These are phyloP conservation scores for Zaprionus bogoriensis DNA, from an alignment of 2,888 invertebrate species.

Conservation along the genomic window DNA sequence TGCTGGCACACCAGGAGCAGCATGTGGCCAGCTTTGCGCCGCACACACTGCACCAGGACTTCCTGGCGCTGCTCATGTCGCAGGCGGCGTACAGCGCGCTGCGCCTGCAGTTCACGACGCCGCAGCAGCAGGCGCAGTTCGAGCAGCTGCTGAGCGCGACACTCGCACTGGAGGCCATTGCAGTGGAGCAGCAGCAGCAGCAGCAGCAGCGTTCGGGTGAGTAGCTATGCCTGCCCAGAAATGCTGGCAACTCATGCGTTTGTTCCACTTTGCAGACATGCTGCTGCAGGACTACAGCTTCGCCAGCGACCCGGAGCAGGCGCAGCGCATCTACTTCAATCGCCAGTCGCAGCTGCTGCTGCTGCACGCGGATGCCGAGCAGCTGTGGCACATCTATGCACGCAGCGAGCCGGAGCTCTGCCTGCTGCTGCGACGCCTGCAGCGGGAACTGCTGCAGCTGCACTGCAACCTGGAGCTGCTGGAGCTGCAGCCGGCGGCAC, in stretches of 20 bases:
- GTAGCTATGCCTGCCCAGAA: not conserved
- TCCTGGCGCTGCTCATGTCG: slow-evolving; percentile 72
- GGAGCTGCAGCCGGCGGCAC: slow-evolving; percentile 17
- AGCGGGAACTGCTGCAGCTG: slow-evolving; percentile 58
- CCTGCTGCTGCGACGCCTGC: slow-evolving; percentile 62
- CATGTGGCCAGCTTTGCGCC: slow-evolving; percentile 59
- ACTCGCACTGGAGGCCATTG: slow-evolving; percentile 46
- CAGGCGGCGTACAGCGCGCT: slow-evolving; percentile 51
- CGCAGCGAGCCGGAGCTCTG: slow-evolving; percentile 46
- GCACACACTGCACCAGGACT: slow-evolving; percentile 73
- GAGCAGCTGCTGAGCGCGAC: slow-evolving; percentile 56
- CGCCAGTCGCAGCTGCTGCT: slow-evolving; percentile 49
- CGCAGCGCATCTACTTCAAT: slow-evolving; percentile 66
- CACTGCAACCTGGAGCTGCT: slow-evolving; percentile 62
- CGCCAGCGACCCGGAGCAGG: not conserved
- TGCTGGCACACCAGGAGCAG: slow-evolving; percentile 49
- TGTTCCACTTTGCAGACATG: not conserved
- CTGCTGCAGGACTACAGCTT: slow-evolving; percentile 10
- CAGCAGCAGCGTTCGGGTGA: not conserved
- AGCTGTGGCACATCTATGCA: slow-evolving; percentile 66
- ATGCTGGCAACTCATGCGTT: no score
- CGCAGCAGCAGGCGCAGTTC: slow-evolving; percentile 38
- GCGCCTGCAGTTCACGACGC: slow-evolving; percentile 39
- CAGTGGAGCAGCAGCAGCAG: slow-evolving; percentile 13
- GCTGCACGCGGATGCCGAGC: slow-evolving; percentile 44